phyloP scores from a whole-genome alignment of 2,797 vertebrate genomes.

The Lerista edwardsae region DNA sequence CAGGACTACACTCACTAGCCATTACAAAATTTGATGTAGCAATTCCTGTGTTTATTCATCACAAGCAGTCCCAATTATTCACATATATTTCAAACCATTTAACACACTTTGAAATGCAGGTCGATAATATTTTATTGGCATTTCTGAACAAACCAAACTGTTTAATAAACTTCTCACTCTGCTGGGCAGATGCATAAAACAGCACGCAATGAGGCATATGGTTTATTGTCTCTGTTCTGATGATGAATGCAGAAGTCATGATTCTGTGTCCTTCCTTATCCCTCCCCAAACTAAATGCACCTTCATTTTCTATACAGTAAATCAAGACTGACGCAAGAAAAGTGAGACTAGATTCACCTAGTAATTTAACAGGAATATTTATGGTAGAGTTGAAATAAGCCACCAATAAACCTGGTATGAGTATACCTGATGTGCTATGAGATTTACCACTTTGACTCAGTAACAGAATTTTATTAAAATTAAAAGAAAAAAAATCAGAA shows the following conservation, averaged over 20 bases:
- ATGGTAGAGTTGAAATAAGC: background rate
- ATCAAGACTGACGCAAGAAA: constrained; percentile 19
- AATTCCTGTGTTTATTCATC: background rate
- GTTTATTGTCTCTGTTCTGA: background rate
- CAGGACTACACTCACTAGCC: background rate
- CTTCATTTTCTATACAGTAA: constrained; percentile 51
- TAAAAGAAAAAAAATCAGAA: constrained; percentile 28
- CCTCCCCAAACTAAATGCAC: background rate
- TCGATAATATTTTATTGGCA: background rate
- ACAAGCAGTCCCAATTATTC: background rate
- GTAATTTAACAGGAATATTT: constrained; percentile 34
- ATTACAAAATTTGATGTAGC: background rate
- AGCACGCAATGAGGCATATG: constrained; percentile 25
- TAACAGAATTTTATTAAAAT: constrained; percentile 21
- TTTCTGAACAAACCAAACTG: constrained; percentile 32
- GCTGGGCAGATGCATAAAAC: constrained; percentile 39
- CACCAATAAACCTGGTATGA: background rate
- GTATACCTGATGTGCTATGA: background rate
- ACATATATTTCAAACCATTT: constrained; percentile 30
- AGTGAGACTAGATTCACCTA: constrained; percentile 27
- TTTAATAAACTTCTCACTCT: constrained; percentile 45
- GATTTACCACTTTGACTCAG: constrained; percentile 14
- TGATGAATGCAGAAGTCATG: constrained; percentile 7
- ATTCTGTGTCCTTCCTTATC: constrained; percentile 14
- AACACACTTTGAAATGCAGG: background rate